phyloP scores from a whole-genome alignment of 2,888 invertebrate species.

The Agrenia bidenticulata region DNA sequence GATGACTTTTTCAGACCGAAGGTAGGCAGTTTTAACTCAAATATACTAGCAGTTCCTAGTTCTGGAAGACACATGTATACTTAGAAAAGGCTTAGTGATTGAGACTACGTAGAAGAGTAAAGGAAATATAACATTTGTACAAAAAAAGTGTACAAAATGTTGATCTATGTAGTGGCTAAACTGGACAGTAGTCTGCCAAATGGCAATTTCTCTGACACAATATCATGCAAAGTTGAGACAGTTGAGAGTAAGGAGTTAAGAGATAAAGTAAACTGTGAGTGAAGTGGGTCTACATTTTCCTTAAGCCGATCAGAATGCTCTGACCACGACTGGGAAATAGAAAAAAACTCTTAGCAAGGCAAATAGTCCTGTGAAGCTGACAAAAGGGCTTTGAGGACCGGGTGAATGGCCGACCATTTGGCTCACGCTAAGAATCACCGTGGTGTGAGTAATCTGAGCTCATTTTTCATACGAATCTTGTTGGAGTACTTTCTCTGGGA shows the following conservation, averaged over 20 bases:
- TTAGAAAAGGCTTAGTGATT: too few species aligned
- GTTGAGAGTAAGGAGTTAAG: neutral
- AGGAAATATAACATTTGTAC: too few species aligned
- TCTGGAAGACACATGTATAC: too few species aligned
- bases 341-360: neutral
- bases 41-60: too few species aligned
- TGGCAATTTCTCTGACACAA: too few species aligned
- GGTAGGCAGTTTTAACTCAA: too few species aligned
- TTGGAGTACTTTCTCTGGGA: neutral
- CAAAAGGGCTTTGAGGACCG: constrained; percentile 5
- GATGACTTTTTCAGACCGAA: too few species aligned
- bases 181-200: too few species aligned
- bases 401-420: constrained; percentile 15
- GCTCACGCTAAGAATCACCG: constrained; percentile 3
- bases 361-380: constrained; percentile 1
- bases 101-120: too few species aligned
- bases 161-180: too few species aligned
- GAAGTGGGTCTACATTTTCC: neutral
- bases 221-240: neutral
- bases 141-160: too few species aligned
- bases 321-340: neutral
- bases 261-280: neutral
- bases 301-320: neutral
- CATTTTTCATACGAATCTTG: constrained; percentile 21
- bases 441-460: constrained; percentile 18